Evolutionary conservation across 2,113 vertebrate genomes (phyloP), one percentile per base, ranked within the genome.

Genomic region (Takifugu bimaculatus): DNA sequence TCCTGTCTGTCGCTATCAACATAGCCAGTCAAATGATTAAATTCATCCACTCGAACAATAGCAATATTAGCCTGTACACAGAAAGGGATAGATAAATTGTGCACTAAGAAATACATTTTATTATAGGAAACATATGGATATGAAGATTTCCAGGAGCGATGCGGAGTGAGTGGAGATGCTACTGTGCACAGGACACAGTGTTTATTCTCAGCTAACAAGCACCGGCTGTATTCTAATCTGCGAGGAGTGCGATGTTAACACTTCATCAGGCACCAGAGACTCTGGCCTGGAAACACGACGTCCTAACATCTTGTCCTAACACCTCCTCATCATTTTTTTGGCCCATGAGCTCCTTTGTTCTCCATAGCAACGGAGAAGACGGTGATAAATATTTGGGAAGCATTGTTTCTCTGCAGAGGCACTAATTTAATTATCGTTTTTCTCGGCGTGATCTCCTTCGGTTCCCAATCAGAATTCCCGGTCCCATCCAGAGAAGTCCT

Each of bases 401-500:
- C 47, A 26, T 13, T 53, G 35, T 61, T 35, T 64, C 20, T 4
- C 28, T 49, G 44, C n/a, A 53, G 35, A 54, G 32, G 58, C 15
- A 63, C 5, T 52, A 29, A 68, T 50, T 62, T n/a, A 43, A 72
- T 6, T 29, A 65, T 48, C 15, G 51, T 48, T 51, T 62, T 42
- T 5, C 7, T 6, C 35, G 35, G 9, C 35, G 25, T 63, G 2
- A 72, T 26, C 29, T 25, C 14, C 13, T 27, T 28, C 3, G 0
- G 26, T 29, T 53, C 4, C 11, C 3, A 12, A 48, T 90, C 74
- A 92, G 85, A 92, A 93, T 53, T 93, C 87, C 12, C 83, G 69
- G 4, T 93, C 93, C 91, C 92, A 93, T 3, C 86, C 88, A 0
- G 88, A 94, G 54, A 91, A 87, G 58, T 93, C 92, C 53, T 92